Conservation (phyloP, 2,113 vertebrate genomes). For the Oreochromis spilurus region DNA sequence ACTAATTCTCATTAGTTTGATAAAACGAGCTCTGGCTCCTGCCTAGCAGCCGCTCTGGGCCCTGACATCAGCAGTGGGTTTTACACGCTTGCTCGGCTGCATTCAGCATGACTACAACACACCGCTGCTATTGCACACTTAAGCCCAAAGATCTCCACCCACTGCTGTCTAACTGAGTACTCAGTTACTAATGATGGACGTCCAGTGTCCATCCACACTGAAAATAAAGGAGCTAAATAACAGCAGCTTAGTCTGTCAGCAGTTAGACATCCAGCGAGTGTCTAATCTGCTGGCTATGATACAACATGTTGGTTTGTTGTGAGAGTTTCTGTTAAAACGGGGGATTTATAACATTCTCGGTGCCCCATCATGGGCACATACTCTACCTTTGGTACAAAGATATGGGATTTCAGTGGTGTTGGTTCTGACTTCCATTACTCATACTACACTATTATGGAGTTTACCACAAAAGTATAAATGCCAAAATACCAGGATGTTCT, state of each 20-base stretch:
- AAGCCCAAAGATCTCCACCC: neutral
- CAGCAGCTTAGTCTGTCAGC: neutral
- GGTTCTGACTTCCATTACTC: neutral
- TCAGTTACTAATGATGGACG: neutral
- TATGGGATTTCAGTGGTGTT: neutral
- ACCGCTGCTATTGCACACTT: conserved; percentile 57
- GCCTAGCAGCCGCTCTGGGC: conserved; percentile 20
- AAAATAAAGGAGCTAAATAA: neutral
- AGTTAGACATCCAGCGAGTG: neutral
- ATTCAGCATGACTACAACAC: neutral
- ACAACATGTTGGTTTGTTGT: neutral
- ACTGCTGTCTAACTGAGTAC: neutral
- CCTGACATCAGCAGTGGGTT: conserved; percentile 8
- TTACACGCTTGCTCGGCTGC: neutral
- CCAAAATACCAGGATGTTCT: neutral
- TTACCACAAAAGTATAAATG: neutral
- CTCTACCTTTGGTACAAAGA: neutral
- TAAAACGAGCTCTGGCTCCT: neutral
- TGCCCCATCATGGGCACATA: neutral
- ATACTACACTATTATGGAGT: neutral
- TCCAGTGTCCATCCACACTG: neutral
- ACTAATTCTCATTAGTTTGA: neutral
- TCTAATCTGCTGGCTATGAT: neutral
- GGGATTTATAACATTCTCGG: neutral
- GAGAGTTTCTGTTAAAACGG: neutral